A percentile compares a stretch with the other conserved stretches of the same genome.
These are phyloP conservation scores for Seladonia tumulorum DNA, from an alignment of 2,888 invertebrate species.

Conservation along the genomic window DNA sequence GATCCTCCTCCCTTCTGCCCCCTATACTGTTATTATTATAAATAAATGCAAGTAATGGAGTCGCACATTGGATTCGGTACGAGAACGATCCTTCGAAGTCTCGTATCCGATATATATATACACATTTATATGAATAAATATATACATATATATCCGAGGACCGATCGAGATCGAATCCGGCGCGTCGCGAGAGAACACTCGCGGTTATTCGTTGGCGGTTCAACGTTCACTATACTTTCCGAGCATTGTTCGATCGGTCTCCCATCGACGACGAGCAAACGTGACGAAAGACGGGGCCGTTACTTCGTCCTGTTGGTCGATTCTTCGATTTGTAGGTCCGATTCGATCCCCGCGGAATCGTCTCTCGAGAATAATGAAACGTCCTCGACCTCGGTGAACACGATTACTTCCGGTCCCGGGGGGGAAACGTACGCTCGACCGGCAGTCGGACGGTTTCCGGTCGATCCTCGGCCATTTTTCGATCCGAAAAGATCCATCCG, in stretches of 20 bases:
- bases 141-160: constrained; percentile 7
- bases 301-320: not conserved
- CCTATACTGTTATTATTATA: constrained; percentile 25
- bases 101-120: not conserved
- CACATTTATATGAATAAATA: too few species aligned
- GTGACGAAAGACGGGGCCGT: not conserved
- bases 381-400: not conserved
- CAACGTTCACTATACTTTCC: not conserved
- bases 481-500: not conserved
- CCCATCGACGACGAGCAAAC: not conserved
- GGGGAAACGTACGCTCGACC: not conserved
- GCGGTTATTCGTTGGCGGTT: not conserved
- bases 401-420: not conserved
- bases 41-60: constrained; percentile 48
- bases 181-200: constrained; percentile 6
- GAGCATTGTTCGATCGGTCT: not conserved
- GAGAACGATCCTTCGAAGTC: constrained; percentile 36
- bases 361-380: not conserved
- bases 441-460: not conserved
- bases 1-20: not conserved
- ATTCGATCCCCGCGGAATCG: not conserved
- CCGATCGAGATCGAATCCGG: constrained; percentile 31
- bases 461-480: not conserved
- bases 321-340: not conserved
- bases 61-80: constrained; percentile 32